phyloP scores from a whole-genome alignment of 2,113 vertebrate species.

The Artemisiospiza belli region DNA sequence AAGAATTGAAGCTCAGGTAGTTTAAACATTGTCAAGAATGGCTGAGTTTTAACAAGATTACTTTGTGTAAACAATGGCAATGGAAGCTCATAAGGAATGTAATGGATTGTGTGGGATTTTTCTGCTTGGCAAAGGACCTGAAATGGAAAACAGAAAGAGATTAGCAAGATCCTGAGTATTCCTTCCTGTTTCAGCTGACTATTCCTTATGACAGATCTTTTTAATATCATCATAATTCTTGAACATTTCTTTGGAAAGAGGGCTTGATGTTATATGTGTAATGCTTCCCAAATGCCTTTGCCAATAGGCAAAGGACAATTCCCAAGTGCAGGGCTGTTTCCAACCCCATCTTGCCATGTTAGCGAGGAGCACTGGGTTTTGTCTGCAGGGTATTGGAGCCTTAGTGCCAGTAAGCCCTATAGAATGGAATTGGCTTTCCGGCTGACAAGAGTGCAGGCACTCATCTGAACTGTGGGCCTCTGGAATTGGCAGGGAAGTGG shows the following conservation, averaged over 20 bases:
- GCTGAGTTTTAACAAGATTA: too few relatives aligned
- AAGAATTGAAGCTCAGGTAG: neutral
- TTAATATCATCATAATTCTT: too few relatives aligned
- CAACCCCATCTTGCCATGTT: neutral
- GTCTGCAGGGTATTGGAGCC: neutral
- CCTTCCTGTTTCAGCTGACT: too few relatives aligned
- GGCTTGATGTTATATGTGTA: neutral
- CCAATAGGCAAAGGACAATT: neutral
- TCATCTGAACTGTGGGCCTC: neutral
- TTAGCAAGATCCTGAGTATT: too few relatives aligned
- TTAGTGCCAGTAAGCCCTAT: neutral
- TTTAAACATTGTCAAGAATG: too few relatives aligned
- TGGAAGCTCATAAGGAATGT: too few relatives aligned
- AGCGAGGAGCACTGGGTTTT: neutral
- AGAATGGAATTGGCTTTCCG: neutral
- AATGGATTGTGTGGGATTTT: too few relatives aligned
- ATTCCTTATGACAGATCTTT: too few relatives aligned
- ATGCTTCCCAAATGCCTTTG: neutral
- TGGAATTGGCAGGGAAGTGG: neutral
- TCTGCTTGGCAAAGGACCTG: too few relatives aligned
- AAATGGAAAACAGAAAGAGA: too few relatives aligned
- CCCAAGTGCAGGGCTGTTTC: neutral
- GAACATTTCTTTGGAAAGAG: neutral
- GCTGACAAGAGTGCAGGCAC: neutral
- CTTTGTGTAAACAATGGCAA: too few relatives aligned